Evolutionary conservation across 2,113 vertebrate species (phyloP), one percentile per base, ranked within the genome.

Genomic region (Numenius arquata): DNA sequence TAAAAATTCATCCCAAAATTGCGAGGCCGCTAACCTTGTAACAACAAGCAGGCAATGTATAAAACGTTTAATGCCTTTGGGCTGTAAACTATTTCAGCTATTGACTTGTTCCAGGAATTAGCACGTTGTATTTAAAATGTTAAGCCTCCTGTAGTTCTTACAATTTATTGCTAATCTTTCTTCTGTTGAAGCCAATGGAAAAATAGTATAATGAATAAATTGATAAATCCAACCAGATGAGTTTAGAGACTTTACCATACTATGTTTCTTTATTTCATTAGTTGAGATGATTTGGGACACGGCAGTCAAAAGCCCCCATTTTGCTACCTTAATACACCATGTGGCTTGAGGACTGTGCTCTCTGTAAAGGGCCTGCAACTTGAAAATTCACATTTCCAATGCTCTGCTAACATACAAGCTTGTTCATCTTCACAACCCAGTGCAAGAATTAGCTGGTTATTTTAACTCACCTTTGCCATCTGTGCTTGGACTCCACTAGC

Each of bases 381-480:
- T 88, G 61, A 61, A 74, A 70, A 76, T 62, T 48, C 58, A 40
- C 32, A 22, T 8, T 61, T 70, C 45, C 26, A 3, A 27, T 34
- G 34, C 11, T 80, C 61, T 72, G 29, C 38, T 56, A 41, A 30
- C 0, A 3, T 7, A 55, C 13, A 50, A 58, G 22, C 32, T 62
- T 76, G 52, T 14, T 73, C 62, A 53, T 18, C 52, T 79, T 55
- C 55, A 73, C 8, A 62, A 70, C 14, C 20, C 32, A 15, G 0
- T 71, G 59, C 72, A 85, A 62, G 45, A 91, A 85, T 72, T 34
- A 65, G 29, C 26, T 3, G 1, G 36, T 56, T 88, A 74, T 53
- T 92, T 84, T 72, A 68, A 96, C 97, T 98, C 98, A 99, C 99
- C 99, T 99, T 99, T 96, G 99, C 99, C 99, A 99, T 99, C 97